phyloP scores from a whole-genome alignment of 2,113 vertebrate species.

The Xenotilapia caudafasciata region DNA sequence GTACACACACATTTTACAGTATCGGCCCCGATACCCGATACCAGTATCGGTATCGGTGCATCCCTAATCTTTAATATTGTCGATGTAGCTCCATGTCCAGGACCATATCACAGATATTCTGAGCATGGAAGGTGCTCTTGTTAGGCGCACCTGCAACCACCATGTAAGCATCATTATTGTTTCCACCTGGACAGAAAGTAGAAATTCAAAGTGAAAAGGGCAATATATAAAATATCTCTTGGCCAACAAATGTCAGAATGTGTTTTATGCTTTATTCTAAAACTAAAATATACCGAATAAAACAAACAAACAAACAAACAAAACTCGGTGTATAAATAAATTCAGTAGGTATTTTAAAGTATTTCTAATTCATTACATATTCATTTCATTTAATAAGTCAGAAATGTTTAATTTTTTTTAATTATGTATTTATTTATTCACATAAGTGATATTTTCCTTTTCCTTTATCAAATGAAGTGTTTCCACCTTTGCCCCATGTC shows the following conservation, averaged over 20 bases:
- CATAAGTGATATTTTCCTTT: neutral
- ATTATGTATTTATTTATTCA: neutral
- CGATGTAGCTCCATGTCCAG: conserved; percentile 75
- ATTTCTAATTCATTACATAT: neutral
- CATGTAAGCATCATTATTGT: conserved; percentile 74
- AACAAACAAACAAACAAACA: neutral
- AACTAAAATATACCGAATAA: rapidly evolving
- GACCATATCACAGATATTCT: conserved; percentile 73
- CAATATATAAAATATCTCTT: too few relatives aligned
- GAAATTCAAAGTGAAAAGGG: neutral
- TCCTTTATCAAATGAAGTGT: neutral
- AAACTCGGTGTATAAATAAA: neutral
- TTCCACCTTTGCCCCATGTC: neutral
- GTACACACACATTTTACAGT: too few relatives aligned
- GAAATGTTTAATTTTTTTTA: neutral
- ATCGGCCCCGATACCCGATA: too few relatives aligned
- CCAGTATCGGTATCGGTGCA: too few relatives aligned
- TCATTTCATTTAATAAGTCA: neutral
- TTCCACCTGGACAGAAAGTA: conserved; percentile 59
- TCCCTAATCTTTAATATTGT: conserved; percentile 75
- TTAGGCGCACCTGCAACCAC: conserved; percentile 75
- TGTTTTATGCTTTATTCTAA: neutral
- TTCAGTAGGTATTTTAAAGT: neutral
- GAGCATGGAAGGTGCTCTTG: conserved; percentile 73
- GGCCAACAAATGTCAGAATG: neutral